Base-by-base conservation (phyloP, 2,888 invertebrate genomes). In the Scotopteryx bipunctaria region DNA sequence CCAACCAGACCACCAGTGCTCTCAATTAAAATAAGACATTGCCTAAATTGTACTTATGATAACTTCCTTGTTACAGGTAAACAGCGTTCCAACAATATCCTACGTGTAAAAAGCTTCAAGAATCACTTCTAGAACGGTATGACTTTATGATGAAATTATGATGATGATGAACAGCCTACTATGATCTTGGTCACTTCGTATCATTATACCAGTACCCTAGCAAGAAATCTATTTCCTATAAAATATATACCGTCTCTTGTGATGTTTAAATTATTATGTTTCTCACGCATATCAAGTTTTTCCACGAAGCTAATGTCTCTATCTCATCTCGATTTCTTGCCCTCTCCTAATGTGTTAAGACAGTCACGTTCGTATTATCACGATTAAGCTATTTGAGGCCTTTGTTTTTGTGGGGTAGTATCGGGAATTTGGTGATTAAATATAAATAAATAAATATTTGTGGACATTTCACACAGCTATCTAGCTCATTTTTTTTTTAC, bases 251-350 rank as follows among this genome's bases (percentile, higher is more conserved):
- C 43, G 32, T 35, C 17, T n/a, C n/a, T 29, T 8, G 33, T 21
- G 17, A 19, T 37, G 14, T 8, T 17, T 41, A 16, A 48, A 40
- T 47, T 46, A 43, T 27, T 47, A 43, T 32, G 36, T 53, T 53
- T 54, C 53, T 36, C 53, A 54, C 53, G 53, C 53, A 29, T 54
- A 44, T 48, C 38, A 40, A 16, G 35, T 44, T 38, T 38, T 53
- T 44, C 38, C 21, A 40, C 16, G 33, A 32, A 25, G 31, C 42
- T 54, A 48, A 54, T 54, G 33, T 9, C 36, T 48, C 8, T 23
- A 53, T 54, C 42, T 52, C 52, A 42, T 52, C 48, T 47, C 33
- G 35, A 40, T 54, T 48, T 44, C 53, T 48, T 48, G 47, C 21
- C 31, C 37, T 25, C 38, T 31, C 23, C 40, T 41, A 44, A 48